Evolutionary conservation across 2,888 invertebrate genomes (phyloP), one percentile per base, ranked within the genome.

Genomic region (Rhingia campestris): DNA sequence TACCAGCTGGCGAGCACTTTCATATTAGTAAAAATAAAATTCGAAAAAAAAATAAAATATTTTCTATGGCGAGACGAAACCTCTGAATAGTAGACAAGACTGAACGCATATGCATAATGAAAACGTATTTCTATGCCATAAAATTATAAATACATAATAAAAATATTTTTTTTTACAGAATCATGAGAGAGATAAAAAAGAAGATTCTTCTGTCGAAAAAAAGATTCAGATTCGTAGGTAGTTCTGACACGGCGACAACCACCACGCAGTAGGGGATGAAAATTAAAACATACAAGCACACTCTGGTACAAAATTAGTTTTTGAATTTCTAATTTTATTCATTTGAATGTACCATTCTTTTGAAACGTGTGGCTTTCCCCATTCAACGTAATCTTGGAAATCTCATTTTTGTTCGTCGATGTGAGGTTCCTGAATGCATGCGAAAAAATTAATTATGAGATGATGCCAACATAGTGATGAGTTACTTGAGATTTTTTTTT

Each of bases 21-120:
- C 61, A 64, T 14, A 51, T 12, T 49, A 30, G 32, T 39, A 49
- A 22, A 49, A 49, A 63, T 49, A 63, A 47, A 49, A 47, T 49
- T 63, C 30, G 6, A 30, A 69, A 32, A 12, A 30, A 69, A 14
- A 63, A 54, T 69, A n/a, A n/a, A n/a, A n/a, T n/a, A n/a, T 54
- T 69, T 69, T 76, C 70, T 69, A 56, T 61, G 76, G 76, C 76
- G 69, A 69, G 76, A 69, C 76, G 47, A 61, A 69, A 39, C 61
- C 61, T 47, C 35, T 56, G 67, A 75, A 59, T 41, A 67, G 67
- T 67, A 75, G 67, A 75, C 58, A 75, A 75, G 76, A 54, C 61
- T 76, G 69, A 39, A 61, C 63, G 37, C 37, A 49, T 9, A 47
- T 22, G 37, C 4, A 39, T 10, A 37, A 64, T 30, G 22, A 39